Evolutionary conservation across 2,113 vertebrate genomes (phyloP).

Genomic region (Dasyurus viverrinus): DNA sequence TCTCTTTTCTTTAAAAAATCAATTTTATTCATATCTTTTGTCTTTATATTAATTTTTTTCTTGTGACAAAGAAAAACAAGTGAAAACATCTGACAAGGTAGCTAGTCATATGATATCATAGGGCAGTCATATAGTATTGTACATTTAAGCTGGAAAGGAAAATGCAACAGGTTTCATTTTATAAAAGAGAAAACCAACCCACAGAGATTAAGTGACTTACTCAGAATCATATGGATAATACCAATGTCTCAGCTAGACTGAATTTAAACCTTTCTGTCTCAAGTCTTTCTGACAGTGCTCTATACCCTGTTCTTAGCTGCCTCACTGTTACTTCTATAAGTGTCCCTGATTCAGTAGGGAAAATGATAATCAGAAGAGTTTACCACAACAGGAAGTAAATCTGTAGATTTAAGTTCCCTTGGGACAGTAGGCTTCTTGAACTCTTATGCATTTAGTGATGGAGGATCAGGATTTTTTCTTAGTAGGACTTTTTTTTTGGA

Average conservation of each 20-base stretch:
- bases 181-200: background rate
- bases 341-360: background rate
- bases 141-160: background rate
- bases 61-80: background rate
- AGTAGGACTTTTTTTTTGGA: background rate
- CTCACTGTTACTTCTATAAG: background rate
- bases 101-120: background rate
- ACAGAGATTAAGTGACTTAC: background rate
- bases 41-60: background rate
- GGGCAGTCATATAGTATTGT: too few species aligned
- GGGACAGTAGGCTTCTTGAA: background rate
- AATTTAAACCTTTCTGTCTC: background rate
- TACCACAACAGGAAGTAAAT: background rate
- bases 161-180: background rate
- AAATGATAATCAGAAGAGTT: background rate
- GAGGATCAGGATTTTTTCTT: background rate
- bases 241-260: background rate
- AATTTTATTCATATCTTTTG: background rate
- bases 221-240: background rate
- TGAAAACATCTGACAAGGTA: background rate
- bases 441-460: rapidly evolving
- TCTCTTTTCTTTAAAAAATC: background rate
- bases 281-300: background rate
- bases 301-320: background rate
- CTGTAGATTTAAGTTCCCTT: background rate